These are phyloP conservation scores for Eidolon helvum DNA, from an alignment of 2,113 vertebrate species.

Conservation along the genomic window DNA sequence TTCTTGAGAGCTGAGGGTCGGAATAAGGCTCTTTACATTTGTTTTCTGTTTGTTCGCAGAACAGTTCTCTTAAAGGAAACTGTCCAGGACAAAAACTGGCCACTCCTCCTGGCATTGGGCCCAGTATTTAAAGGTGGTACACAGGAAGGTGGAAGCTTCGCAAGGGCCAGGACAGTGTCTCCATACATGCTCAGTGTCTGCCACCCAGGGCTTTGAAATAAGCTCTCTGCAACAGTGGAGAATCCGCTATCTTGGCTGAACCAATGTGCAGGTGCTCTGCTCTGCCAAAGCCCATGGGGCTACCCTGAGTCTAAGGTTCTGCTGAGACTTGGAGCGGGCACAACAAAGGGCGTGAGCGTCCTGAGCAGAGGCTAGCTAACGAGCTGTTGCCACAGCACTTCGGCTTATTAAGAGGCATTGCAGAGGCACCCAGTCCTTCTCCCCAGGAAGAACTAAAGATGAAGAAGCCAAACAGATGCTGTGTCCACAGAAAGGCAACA, in stretches of 20 bases:
- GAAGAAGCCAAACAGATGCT: not conserved
- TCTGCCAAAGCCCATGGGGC: not conserved
- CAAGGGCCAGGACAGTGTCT: not conserved
- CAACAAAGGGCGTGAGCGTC: not conserved
- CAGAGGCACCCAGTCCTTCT: not conserved
- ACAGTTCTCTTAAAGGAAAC: not conserved
- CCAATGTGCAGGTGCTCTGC: not conserved
- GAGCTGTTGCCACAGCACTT: not conserved
- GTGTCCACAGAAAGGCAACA: not conserved
- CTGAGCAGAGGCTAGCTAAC: not conserved
- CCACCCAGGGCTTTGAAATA: not conserved
- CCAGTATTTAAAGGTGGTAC: not conserved
- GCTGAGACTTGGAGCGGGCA: not conserved
- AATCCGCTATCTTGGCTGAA: not conserved
- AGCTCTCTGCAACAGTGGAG: not conserved
- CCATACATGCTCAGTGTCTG: accelerated
- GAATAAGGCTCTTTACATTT: not conserved
- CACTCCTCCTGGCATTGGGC: not conserved
- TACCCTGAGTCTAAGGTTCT: accelerated
- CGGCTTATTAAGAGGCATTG: not conserved
- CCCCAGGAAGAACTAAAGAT: not conserved
- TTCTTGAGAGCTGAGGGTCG: not conserved
- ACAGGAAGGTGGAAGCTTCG: not conserved
- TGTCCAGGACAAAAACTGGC: not conserved
- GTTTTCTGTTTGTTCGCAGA: not conserved